Evolutionary conservation across 2,888 invertebrate genomes (phyloP).

Genomic region (Mesochorus sp.): DNA sequence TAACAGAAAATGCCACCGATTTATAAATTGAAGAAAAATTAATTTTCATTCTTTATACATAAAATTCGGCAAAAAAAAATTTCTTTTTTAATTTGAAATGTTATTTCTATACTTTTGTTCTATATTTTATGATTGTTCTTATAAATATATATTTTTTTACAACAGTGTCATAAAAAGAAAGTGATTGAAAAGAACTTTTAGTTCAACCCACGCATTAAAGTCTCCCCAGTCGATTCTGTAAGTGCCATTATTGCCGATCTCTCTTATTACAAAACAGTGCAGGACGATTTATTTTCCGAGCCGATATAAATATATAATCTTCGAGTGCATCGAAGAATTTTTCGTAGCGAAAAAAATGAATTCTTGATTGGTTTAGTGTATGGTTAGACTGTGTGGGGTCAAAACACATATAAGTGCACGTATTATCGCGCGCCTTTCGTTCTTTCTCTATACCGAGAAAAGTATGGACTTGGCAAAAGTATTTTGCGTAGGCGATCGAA

Average conservation of each 20-base stretch:
- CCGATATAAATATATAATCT: too few species aligned
- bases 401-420: background rate
- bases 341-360: slow-evolving; percentile 8
- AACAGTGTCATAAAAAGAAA: background rate
- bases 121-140: background rate
- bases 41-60: background rate
- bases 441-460: slow-evolving; percentile 43
- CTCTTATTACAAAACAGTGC: too few species aligned
- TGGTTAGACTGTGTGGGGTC: too few species aligned
- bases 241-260: too few species aligned
- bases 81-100: too few species aligned
- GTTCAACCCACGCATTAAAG: background rate
- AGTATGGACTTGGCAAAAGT: slow-evolving; percentile 41
- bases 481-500: slow-evolving; percentile 72
- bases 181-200: background rate
- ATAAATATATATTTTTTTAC: background rate
- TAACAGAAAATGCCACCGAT: too few species aligned
- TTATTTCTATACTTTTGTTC: background rate
- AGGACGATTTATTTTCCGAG: too few species aligned
- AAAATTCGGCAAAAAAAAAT: too few species aligned
- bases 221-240: too few species aligned
- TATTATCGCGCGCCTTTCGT: slow-evolving; percentile 14
- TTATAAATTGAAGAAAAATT: background rate
- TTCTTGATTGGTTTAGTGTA: background rate
- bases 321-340: too few species aligned